Evolutionary conservation across 2,797 vertebrate species (phyloP).

Genomic region (Australoheros facetus): DNA sequence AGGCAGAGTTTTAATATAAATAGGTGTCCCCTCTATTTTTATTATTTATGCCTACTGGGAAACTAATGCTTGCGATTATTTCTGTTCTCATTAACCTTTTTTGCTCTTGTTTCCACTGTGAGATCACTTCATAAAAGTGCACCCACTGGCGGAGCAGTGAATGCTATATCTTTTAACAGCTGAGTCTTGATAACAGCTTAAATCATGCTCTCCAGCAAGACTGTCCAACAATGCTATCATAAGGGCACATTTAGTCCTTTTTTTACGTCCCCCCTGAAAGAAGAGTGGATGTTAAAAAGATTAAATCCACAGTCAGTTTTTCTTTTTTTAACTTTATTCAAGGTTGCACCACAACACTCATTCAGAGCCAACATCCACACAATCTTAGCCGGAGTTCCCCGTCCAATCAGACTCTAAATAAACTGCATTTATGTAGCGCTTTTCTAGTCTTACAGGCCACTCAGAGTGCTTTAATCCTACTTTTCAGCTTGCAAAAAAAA

Average conservation of each 20-base stretch:
- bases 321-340: constrained; percentile 25
- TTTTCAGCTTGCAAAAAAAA: not conserved
- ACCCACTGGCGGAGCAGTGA: not conserved
- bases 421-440: not conserved
- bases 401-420: constrained; percentile 38
- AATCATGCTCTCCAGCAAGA: too few relatives aligned
- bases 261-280: not conserved
- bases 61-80: constrained; percentile 56
- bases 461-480: not conserved
- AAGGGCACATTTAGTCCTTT: not conserved
- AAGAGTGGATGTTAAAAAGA: not conserved
- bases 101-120: not conserved
- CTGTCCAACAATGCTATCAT: too few relatives aligned
- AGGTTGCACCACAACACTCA: constrained; percentile 18
- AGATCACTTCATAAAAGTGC: not conserved
- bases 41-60: constrained; percentile 55
- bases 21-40: constrained; percentile 41
- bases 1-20: constrained; percentile 61
- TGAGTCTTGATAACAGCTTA: too few relatives aligned
- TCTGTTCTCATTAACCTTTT: constrained; percentile 27
- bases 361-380: constrained; percentile 21
- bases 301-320: constrained; percentile 10
- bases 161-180: not conserved
- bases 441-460: not conserved
- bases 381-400: constrained; percentile 52